Conservation (phyloP, 2,113 vertebrate species). For the Cyprinodon tularosa region DNA sequence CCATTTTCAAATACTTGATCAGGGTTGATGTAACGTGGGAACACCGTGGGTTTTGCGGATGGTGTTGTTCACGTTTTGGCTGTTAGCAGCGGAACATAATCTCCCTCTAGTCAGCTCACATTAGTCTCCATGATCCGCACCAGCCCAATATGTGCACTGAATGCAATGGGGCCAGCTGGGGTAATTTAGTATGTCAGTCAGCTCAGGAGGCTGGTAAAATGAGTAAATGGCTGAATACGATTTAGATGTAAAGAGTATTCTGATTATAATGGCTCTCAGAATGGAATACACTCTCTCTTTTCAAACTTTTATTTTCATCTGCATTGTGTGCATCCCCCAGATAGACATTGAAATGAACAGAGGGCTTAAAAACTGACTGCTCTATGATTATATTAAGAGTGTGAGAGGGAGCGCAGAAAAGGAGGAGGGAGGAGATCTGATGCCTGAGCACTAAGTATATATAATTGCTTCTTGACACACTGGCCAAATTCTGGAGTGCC, state of each 20-base stretch:
- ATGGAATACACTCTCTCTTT: conserved; percentile 69
- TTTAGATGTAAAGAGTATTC: conserved; percentile 77
- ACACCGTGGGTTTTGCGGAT: conserved; percentile 58
- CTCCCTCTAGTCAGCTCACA: conserved; percentile 78
- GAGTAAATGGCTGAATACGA: conserved; percentile 76
- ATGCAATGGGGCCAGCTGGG: conserved; percentile 72
- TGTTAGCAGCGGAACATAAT: conserved; percentile 78
- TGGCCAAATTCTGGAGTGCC: conserved; percentile 86
- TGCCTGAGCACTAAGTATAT: conserved; percentile 80
- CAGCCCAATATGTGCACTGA: conserved; percentile 74
- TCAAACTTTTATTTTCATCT: conserved; percentile 69
- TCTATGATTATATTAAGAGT: conserved; percentile 82
- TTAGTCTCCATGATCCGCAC: conserved; percentile 76
- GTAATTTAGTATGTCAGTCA: conserved; percentile 78
- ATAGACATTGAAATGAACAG: conserved; percentile 77
- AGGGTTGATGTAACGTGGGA: conserved; percentile 67
- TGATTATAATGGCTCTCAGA: conserved; percentile 71
- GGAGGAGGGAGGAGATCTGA: conserved; percentile 64
- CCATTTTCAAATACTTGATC: conserved; percentile 61
- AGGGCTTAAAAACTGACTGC: conserved; percentile 78
- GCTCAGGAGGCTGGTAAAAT: conserved; percentile 71
- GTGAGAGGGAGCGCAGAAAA: conserved; percentile 56
- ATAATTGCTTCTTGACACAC: conserved; percentile 87
- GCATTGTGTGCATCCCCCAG: conserved; percentile 75
- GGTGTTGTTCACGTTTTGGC: conserved; percentile 71